A percentile compares a stretch with the other conserved stretches of the same genome.
phyloP scores from a whole-genome alignment of 2,113 vertebrate genomes.

The Electrona antarctica region DNA sequence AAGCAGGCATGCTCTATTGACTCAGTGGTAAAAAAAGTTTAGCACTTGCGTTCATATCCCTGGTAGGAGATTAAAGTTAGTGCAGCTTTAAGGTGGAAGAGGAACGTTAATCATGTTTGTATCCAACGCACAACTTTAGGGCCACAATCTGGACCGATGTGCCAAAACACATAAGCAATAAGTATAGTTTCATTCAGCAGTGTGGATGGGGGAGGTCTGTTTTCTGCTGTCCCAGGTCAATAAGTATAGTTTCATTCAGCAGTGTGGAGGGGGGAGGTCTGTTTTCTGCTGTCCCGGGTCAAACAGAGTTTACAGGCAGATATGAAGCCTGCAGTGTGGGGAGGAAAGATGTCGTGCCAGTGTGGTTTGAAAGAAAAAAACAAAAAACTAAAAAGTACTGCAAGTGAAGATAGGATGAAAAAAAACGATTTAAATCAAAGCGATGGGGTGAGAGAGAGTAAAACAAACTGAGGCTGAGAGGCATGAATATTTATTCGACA shows the following conservation, averaged over 20 bases:
- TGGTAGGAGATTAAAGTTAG: no score
- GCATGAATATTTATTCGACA: slow-evolving; percentile 17
- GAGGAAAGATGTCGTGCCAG: slow-evolving; percentile 55
- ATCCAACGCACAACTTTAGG: no score
- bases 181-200: slow-evolving; percentile 51
- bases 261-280: slow-evolving; percentile 46
- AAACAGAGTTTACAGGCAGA: slow-evolving; percentile 66
- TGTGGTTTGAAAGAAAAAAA: slow-evolving; percentile 1
- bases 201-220: slow-evolving; percentile 45
- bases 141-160: no score
- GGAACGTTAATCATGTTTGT: no score
- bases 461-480: slow-evolving; percentile 27
- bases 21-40: no score
- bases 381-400: no score
- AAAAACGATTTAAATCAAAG: slow-evolving; percentile 23
- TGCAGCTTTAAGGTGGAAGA: no score
- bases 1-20: no score
- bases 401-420: slow-evolving; percentile 51
- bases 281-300: slow-evolving; percentile 41
- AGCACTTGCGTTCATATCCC: no score
- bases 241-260: slow-evolving; percentile 52
- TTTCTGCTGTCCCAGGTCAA: slow-evolving; percentile 43
- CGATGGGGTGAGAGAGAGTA: slow-evolving; percentile 21
- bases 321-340: slow-evolving; percentile 29
- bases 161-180: slow-evolving; percentile 38